A percentile compares a stretch with the other conserved stretches of the same genome.
phyloP scores from a whole-genome alignment of 2,797 vertebrate genomes.

The Pipistrellus pipistrellus region DNA sequence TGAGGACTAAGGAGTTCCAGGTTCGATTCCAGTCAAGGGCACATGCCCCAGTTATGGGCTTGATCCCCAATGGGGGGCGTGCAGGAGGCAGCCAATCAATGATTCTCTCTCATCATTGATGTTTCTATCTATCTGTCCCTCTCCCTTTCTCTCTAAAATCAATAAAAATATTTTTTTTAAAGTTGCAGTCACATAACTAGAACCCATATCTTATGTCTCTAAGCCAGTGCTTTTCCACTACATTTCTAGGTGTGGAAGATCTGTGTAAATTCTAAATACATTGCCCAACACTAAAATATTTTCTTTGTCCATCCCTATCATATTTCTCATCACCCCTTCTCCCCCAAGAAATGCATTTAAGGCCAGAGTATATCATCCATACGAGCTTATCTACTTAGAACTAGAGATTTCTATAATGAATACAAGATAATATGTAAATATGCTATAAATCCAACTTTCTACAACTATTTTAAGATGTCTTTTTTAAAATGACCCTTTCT shows the following conservation, averaged over 20 bases:
- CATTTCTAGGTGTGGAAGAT: background rate
- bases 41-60: too few relatives aligned
- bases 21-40: too few relatives aligned
- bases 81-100: too few relatives aligned
- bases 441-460: background rate
- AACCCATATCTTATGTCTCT: too few relatives aligned
- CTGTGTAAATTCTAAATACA: background rate
- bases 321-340: background rate
- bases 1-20: too few relatives aligned
- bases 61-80: too few relatives aligned
- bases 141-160: too few relatives aligned
- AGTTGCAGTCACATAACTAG: background rate
- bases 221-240: background rate
- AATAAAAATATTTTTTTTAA: background rate
- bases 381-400: background rate
- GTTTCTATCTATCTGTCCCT: too few relatives aligned
- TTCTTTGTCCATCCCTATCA: background rate
- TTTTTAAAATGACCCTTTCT: slow-evolving; percentile 45
- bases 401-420: background rate
- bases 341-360: background rate
- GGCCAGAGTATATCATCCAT: background rate
- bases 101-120: too few relatives aligned
- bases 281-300: background rate
- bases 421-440: slow-evolving; percentile 29
- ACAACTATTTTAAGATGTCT: slow-evolving; percentile 34